These are phyloP conservation scores for Eurystomus glaucurus DNA, from an alignment of 2,797 vertebrate genomes.

Conservation along the genomic window DNA sequence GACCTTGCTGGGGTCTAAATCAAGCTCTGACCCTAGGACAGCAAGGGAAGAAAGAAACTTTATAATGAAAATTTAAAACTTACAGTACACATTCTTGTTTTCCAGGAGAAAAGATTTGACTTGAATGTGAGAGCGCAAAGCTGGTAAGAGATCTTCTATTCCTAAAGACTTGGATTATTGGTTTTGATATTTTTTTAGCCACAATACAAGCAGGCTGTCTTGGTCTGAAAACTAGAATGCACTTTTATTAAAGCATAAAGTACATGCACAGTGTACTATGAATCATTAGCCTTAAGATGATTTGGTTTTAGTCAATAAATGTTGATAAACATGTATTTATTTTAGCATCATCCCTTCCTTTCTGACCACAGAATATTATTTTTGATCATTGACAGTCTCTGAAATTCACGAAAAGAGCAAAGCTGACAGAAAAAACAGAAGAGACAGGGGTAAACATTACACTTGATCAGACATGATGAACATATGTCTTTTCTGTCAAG, in stretches of 20 bases:
- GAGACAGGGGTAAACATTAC: neutral
- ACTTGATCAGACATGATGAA: neutral
- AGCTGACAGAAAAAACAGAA: neutral
- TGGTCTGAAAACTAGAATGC: neutral
- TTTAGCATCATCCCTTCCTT: neutral
- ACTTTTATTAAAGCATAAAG: neutral
- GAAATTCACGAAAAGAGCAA: neutral
- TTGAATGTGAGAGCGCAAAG: conserved; percentile 82
- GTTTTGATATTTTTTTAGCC: neutral
- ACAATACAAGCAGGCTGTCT: neutral
- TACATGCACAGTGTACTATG: neutral
- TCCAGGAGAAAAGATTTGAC: conserved; percentile 85
- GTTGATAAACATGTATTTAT: neutral
- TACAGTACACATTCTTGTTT: conserved; percentile 4
- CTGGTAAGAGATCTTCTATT: conserved; percentile 79
- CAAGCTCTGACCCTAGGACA: neutral
- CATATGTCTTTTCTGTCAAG: neutral
- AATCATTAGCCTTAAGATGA: neutral
- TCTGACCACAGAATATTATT: neutral
- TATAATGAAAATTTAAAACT: neutral
- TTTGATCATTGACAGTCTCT: neutral
- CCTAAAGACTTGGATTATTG: neutral
- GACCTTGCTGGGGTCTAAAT: neutral
- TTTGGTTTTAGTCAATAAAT: neutral
- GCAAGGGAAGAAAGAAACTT: neutral